Percentiles rank a stretch among this genome's conserved stretches.
These are phyloP conservation scores for Gobionotothen gibberifrons DNA, from an alignment of 2,797 vertebrate genomes.

Conservation along the genomic window DNA sequence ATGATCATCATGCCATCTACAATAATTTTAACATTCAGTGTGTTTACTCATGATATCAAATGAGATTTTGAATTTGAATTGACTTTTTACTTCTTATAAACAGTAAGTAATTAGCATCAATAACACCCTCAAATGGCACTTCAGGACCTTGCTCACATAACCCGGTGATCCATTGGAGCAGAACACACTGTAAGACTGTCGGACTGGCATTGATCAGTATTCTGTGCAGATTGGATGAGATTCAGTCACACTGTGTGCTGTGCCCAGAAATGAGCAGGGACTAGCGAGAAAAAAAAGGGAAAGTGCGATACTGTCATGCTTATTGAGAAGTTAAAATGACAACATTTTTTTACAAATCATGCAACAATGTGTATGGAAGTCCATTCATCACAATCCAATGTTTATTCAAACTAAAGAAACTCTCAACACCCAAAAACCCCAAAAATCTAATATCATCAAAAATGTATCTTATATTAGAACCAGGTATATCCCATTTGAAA, in stretches of 20 bases:
- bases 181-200: slow-evolving; percentile 27
- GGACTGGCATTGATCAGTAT: slow-evolving; percentile 11
- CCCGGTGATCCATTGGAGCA: slow-evolving; percentile 14
- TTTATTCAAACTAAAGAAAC: slow-evolving; percentile 3
- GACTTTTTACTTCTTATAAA: background rate
- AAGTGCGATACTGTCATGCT: background rate
- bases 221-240: slow-evolving; percentile 6
- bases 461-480: background rate
- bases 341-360: background rate
- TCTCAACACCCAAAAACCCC: background rate
- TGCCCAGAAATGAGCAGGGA: slow-evolving; percentile 11
- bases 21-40: slow-evolving; percentile 13
- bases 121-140: slow-evolving; percentile 2
- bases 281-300: background rate
- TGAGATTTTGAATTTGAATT: background rate
- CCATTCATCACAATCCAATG: slow-evolving; percentile 8
- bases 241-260: slow-evolving; percentile 15
- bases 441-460: background rate
- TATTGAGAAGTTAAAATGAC: background rate
- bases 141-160: slow-evolving; percentile 17
- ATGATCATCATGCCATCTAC: slow-evolving; percentile 9
- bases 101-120: slow-evolving; percentile 2
- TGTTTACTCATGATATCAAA: slow-evolving; percentile 11
- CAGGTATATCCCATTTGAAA: background rate
- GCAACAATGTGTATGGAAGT: background rate